Conservation (phyloP, 2,797 vertebrate species). For the Tarsius wallacei region DNA sequence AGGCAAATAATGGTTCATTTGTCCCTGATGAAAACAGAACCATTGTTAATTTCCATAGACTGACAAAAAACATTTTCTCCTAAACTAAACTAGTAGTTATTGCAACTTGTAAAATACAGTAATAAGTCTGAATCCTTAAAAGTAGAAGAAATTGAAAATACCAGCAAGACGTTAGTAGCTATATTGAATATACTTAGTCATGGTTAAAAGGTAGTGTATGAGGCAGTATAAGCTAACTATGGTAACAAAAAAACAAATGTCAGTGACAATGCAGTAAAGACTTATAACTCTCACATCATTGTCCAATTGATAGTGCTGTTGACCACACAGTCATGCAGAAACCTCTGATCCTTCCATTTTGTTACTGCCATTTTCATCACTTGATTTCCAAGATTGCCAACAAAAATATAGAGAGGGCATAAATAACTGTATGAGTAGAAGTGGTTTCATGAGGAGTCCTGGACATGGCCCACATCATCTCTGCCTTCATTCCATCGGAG, state of each 20-base stretch:
- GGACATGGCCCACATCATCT: accelerated
- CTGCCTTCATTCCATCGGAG: background rate
- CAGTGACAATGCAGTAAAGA: background rate
- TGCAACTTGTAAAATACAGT: constrained; percentile 47
- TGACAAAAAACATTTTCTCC: constrained; percentile 61
- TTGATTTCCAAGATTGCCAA: background rate
- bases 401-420: background rate
- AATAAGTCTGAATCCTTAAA: constrained; percentile 31
- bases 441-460: background rate
- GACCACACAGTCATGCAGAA: background rate
- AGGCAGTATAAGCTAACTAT: background rate
- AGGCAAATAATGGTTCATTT: constrained; percentile 77
- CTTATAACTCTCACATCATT: background rate
- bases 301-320: background rate
- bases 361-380: background rate
- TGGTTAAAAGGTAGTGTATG: background rate
- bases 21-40: constrained; percentile 53
- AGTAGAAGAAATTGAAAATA: constrained; percentile 42
- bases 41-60: constrained; percentile 58
- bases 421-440: background rate
- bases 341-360: background rate
- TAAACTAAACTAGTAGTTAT: constrained; percentile 49
- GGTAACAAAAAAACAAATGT: background rate
- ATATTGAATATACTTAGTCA: background rate
- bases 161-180: background rate